Evolutionary conservation across 2,888 invertebrate species (phyloP).

Genomic region (Rhorus exstirpatorius): DNA sequence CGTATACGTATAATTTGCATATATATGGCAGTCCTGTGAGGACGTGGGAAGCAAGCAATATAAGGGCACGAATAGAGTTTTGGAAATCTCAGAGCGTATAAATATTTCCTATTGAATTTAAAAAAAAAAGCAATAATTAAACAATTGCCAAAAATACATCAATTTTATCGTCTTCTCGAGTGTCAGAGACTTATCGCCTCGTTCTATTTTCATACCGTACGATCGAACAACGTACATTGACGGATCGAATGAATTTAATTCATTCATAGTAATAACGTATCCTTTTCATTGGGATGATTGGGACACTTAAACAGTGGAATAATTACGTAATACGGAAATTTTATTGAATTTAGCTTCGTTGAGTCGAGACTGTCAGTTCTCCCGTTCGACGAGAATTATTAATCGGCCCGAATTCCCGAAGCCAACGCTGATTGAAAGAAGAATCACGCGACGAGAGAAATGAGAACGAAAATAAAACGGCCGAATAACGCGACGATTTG

Average conservation of each 20-base stretch:
- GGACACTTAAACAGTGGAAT: background rate
- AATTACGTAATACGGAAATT: constrained; percentile 8
- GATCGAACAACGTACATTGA: no score
- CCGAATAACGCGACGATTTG: constrained; percentile 72
- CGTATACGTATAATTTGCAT: background rate
- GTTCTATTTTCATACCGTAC: no score
- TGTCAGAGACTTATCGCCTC: no score
- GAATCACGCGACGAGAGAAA: constrained; percentile 46
- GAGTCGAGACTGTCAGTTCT: background rate
- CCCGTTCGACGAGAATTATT: constrained; percentile 32
- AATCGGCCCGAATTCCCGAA: constrained; percentile 42
- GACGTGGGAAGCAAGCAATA: constrained; percentile 4
- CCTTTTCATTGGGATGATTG: background rate
- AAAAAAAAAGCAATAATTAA: no score
- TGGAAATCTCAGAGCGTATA: no score
- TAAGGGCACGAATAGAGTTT: no score
- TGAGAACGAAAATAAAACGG: constrained; percentile 60
- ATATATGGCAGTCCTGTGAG: background rate
- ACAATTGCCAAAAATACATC: no score
- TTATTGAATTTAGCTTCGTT: background rate
- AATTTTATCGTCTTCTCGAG: no score
- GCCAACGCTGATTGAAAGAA: constrained; percentile 59
- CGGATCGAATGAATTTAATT: no score
- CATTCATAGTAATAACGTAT: no score
- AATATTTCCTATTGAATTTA: no score